Evolutionary conservation across 2,113 vertebrate species (phyloP).

Genomic region (Melanerpes formicivorus): DNA sequence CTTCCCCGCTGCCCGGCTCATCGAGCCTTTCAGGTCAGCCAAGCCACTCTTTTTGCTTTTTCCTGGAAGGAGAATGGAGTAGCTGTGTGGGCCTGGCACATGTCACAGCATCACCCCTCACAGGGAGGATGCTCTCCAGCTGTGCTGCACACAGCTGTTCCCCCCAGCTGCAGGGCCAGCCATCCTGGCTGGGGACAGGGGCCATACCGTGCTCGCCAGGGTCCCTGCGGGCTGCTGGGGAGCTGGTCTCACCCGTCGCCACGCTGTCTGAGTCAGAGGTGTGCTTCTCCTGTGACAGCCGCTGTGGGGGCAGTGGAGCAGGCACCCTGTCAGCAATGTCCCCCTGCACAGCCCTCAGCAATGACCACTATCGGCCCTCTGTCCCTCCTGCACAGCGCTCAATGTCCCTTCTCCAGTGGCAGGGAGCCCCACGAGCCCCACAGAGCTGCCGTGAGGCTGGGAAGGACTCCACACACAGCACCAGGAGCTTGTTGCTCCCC

Average conservation of each 20-base stretch:
- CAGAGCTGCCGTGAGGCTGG: neutral
- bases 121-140: neutral
- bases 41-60: slow-evolving; percentile 89
- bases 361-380: neutral
- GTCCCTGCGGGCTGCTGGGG: slow-evolving; percentile 71
- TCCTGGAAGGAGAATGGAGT: slow-evolving; percentile 64
- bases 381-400: neutral
- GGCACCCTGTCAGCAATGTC: neutral
- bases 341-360: no score
- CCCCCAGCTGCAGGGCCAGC: neutral
- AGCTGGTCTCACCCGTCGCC: slow-evolving; percentile 77
- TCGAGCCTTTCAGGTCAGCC: slow-evolving; percentile 92
- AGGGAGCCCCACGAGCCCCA: neutral
- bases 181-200: neutral
- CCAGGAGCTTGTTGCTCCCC: neutral
- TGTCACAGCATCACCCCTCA: neutral
- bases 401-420: neutral
- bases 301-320: slow-evolving; percentile 70
- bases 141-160: neutral
- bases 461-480: neutral
- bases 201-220: slow-evolving; percentile 82
- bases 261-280: slow-evolving; percentile 90
- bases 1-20: slow-evolving; percentile 92
- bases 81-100: accelerated
- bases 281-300: slow-evolving; percentile 88